Percentiles rank a stretch among this genome's conserved stretches.
phyloP scores from a whole-genome alignment of 2,113 vertebrate species.

The Potamarius usumacintae region DNA sequence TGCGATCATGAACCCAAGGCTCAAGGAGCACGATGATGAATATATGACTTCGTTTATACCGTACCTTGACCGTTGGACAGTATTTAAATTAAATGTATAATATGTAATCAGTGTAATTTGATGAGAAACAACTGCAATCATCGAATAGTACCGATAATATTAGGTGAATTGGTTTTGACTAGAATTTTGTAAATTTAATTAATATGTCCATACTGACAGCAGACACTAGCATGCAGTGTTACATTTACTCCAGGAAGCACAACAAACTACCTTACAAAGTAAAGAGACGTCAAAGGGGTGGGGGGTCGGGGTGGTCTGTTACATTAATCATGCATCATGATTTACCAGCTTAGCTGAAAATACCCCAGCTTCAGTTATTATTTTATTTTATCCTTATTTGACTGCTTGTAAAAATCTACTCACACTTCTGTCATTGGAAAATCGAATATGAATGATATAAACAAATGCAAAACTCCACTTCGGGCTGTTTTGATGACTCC shows the following conservation, averaged over 20 bases:
- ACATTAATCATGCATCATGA: not conserved
- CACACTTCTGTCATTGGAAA: not conserved
- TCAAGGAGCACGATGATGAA: not conserved
- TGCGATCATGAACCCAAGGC: not conserved
- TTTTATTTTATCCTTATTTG: constrained; percentile 13
- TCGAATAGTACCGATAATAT: not conserved
- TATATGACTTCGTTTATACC: not conserved
- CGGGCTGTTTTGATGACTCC: not conserved
- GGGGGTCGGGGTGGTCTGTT: too few species aligned
- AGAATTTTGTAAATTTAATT: not conserved
- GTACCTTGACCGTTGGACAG: not conserved
- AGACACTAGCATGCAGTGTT: not conserved
- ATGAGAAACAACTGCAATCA: not conserved
- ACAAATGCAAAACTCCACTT: not conserved
- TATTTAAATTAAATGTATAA: not conserved
- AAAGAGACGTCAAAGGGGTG: not conserved
- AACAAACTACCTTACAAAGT: not conserved
- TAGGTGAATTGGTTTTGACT: not conserved
- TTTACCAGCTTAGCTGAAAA: not conserved
- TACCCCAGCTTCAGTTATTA: not conserved
- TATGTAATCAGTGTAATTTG: not conserved
- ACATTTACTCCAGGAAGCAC: not conserved
- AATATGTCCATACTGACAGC: not conserved
- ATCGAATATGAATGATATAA: not conserved
- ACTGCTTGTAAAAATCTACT: not conserved